A percentile compares a stretch with the other conserved stretches of the same genome.
Conservation (phyloP, 2,797 vertebrate genomes). For the Coreius guichenoti region DNA sequence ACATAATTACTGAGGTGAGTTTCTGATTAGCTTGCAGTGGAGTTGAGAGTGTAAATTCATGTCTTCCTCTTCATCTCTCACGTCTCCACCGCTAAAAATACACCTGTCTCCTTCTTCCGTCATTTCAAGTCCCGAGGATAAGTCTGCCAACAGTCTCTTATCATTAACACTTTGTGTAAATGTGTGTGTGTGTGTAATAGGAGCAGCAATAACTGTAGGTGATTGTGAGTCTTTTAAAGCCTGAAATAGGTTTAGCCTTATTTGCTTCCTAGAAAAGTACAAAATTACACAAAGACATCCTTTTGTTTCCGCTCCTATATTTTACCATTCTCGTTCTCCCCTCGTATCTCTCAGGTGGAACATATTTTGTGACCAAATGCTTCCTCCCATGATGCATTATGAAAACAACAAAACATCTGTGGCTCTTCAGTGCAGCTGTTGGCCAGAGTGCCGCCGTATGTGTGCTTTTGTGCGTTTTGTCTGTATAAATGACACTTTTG, state of each 20-base stretch:
- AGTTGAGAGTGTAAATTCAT: conserved; percentile 32
- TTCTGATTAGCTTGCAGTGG: conserved; percentile 52
- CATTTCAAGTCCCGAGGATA: conserved; percentile 44
- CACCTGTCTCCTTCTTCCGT: conserved; percentile 41
- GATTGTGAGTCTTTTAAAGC: conserved; percentile 13
- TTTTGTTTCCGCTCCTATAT: not conserved
- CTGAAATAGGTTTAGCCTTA: conserved; percentile 26
- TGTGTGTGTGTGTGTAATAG: conserved; percentile 32
- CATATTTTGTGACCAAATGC: conserved; percentile 21
- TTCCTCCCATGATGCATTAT: conserved; percentile 38
- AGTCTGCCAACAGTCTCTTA: conserved; percentile 51
- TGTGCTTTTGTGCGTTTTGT: conserved; percentile 12
- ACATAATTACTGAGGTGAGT: conserved; percentile 52
- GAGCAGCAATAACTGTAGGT: conserved; percentile 7
- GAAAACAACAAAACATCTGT: conserved; percentile 47
- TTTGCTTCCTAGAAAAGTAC: conserved; percentile 28
- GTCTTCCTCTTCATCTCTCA: conserved; percentile 31
- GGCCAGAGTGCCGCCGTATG: conserved; percentile 37
- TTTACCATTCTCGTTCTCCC: not conserved
- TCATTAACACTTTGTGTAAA: conserved; percentile 32
- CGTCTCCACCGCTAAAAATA: conserved; percentile 42
- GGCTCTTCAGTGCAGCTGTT: conserved; percentile 47
- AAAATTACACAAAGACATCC: not conserved
- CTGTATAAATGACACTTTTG: conserved; percentile 40
- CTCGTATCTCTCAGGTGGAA: conserved; percentile 1